Evolutionary conservation across 1,140 invertebrate genomes (phyloP), one percentile per base, ranked within the genome.

Genomic region (Antheraea mylitta): DNA sequence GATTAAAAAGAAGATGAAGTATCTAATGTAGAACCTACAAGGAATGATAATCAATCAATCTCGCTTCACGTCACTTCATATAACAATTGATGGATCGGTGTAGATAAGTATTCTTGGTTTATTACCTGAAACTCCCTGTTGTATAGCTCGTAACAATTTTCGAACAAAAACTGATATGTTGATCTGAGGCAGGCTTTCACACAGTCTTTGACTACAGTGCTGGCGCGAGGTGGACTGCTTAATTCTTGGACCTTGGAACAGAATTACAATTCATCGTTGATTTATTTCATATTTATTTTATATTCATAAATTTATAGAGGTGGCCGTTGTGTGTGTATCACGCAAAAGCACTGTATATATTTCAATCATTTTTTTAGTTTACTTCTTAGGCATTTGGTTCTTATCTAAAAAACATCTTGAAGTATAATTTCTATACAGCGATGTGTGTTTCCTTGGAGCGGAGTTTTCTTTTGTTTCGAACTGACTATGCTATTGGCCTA

Each of bases 191-290:
- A 99, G 22, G 98, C 98, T 86, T 98, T 99, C 0, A 99, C 99
- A 93, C 99, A 99, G 91, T 99, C 99, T 92, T 99, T 99, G 0
- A 99, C 99, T 7, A 99, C 99, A 22, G 97, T 98, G 88, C 98
- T 98, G 19, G 99, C 99, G 77, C 99, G 93, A 0, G 99, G 99
- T 61, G 99, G 99, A 94, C 98, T 98, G 13, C 98, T 97, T 72
- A 99, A 90, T 87, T 99, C 99, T 95, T 99, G 98, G 2, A 99
- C 99, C 96, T 98, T 81, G 13, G 16, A 89, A 80, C 61, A 63
- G 61, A 42, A 64, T 53, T 16, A 53, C 45, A 53, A 13, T 53
- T 10, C 11, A 42, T 42, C 11, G 7, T 11, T 16, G 5, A 53
- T 13, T 53, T 53, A 16, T 4, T 30, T 30, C 4, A 30, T 30